These are phyloP conservation scores for Dicrurus megarhynchus DNA, from an alignment of 2,113 vertebrate species.

Conservation along the genomic window DNA sequence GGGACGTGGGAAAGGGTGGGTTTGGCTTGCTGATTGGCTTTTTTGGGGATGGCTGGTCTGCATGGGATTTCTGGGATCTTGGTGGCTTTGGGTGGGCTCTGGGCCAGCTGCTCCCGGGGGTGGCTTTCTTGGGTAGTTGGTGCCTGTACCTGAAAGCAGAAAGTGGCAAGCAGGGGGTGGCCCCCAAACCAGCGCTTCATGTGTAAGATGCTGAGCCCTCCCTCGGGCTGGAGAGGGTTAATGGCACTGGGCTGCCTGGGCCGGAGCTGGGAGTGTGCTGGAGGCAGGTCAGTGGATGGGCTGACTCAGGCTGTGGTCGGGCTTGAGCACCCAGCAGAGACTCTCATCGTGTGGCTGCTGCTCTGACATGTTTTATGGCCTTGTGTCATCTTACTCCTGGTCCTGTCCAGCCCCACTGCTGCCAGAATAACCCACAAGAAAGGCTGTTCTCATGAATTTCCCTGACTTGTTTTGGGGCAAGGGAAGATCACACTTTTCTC, in stretches of 20 bases:
- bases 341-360: neutral
- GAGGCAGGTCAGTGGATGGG: neutral
- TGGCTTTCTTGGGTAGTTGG: neutral
- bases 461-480: neutral
- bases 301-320: conserved; percentile 23
- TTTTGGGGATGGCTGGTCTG: neutral
- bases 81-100: neutral
- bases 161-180: neutral
- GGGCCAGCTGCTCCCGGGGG: neutral
- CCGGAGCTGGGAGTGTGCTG: neutral
- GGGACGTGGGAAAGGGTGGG: neutral
- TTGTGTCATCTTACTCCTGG: neutral
- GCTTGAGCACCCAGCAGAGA: neutral
- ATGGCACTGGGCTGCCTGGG: neutral
- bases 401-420: neutral
- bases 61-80: neutral
- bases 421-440: conserved; percentile 53
- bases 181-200: neutral
- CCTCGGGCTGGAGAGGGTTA: neutral
- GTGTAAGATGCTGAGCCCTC: neutral
- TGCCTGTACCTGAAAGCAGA: neutral
- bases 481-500: conserved; percentile 4
- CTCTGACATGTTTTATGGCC: conserved; percentile 41
- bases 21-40: rapidly evolving
- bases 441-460: conserved; percentile 7